Conservation (phyloP, 2,888 invertebrate species). For the Notodonta ziczac region DNA sequence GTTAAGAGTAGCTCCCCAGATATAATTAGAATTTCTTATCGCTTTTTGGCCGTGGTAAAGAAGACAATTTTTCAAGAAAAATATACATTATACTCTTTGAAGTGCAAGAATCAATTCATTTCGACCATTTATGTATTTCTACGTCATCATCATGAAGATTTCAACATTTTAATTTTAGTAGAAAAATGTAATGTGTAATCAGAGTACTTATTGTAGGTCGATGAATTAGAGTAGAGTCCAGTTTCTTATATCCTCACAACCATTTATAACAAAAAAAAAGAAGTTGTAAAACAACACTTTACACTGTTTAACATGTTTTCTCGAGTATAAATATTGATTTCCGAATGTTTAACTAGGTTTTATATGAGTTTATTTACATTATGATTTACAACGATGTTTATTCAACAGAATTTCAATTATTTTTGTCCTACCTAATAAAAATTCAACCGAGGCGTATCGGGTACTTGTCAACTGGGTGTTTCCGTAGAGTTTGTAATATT, state of each 20-base stretch:
- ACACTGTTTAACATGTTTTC: conserved; percentile 45
- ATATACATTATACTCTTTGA: no score
- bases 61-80: no score
- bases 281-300: conserved; percentile 25
- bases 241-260: conserved; percentile 63
- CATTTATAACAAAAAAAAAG: conserved; percentile 54
- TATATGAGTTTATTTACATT: conserved; percentile 48
- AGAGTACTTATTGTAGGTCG: neutral
- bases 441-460: conserved; percentile 34
- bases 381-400: conserved; percentile 44
- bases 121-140: no score
- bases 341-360: conserved; percentile 41
- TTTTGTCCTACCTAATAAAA: conserved; percentile 52
- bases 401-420: conserved; percentile 46
- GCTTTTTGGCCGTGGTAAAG: no score
- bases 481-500: no score
- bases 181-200: no score
- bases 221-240: conserved; percentile 17
- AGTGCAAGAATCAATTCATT: no score
- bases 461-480: conserved; percentile 16
- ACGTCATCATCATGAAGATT: no score
- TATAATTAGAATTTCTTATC: no score
- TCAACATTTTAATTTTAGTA: no score
- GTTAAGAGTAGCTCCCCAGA: no score
- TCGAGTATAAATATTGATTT: conserved; percentile 49